Base-by-base conservation (phyloP, 1,140 invertebrate genomes). In the Ceratitis capitata region DNA sequence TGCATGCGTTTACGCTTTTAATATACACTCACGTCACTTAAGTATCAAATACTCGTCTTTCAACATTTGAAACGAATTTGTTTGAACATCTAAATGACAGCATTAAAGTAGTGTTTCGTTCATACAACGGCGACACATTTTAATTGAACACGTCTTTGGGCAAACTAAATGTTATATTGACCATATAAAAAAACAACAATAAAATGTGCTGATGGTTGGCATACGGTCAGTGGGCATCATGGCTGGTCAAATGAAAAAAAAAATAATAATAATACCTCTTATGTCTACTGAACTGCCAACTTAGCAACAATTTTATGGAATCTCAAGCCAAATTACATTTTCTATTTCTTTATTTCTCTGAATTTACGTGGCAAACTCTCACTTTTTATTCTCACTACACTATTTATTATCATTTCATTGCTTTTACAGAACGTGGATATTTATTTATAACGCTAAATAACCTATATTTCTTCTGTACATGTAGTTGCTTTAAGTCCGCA, bases 381-480 rank as follows among this genome's bases (percentile, higher is more conserved):
- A 78, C 1, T 74, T 14, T 74, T 74, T 5, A 1, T 19, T 16
- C 53, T 56, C 26, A 26, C 12, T 12, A n/a, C 6, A 12, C 12
- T 78, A 78, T 78, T 78, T 78, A 78, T 78, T 78, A 42, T 78
- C 45, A 26, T 23, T 45, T 23, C 39, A 12, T 3, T n/a, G 39
- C n/a, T n/a, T n/a, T n/a, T 23, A 45, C 64, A 45, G n/a, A 78
- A 78, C 12, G n/a, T 26, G 69, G n/a, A n/a, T n/a, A n/a, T 56
- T 35, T 78, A 78, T 78, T 47, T 78, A 45, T 78, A n/a, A 4
- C 35, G 69, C 16, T n/a, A 78, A 78, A 39, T 78, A 39, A 23
- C 69, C 23, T 78, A n/a, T 45, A n/a, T n/a, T n/a, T n/a, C n/a
- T 78, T 78, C 69, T 78, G 29, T 47, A 78, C 45, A 78, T 78